Evolutionary conservation across 1,140 invertebrate species (phyloP).

Genomic region (Drosophila melanica): DNA sequence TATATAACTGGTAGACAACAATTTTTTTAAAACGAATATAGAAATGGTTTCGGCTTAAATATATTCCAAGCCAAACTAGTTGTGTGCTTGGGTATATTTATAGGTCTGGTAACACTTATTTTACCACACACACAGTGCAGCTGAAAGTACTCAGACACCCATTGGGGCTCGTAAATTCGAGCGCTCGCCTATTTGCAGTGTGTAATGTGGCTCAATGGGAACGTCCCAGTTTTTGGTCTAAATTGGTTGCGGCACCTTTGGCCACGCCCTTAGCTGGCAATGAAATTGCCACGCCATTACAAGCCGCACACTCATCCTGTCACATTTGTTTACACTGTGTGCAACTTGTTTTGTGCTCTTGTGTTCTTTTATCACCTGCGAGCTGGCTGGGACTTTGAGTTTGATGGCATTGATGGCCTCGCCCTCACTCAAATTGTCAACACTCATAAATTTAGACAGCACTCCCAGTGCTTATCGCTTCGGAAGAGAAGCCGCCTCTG

Average conservation of each 20-base stretch:
- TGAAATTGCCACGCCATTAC: conserved; percentile 38
- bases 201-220: conserved; percentile 2
- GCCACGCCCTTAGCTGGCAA: conserved; percentile 19
- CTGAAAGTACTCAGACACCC: neutral
- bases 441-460: conserved; percentile 58
- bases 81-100: no score
- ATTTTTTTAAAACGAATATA: no score
- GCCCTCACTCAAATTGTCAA: conserved; percentile 50
- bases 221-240: conserved; percentile 1
- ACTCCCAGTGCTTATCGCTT: conserved; percentile 52
- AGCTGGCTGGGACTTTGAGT: conserved; percentile 14
- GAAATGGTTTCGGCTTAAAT: no score
- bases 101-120: neutral
- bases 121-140: neutral
- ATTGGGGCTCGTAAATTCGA: conserved; percentile 9
- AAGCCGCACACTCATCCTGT: conserved; percentile 25
- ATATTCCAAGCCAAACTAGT: no score
- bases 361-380: conserved; percentile 28
- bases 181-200: neutral
- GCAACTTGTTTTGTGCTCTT: conserved; percentile 2
- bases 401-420: conserved; percentile 50
- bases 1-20: no score
- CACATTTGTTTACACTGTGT: conserved; percentile 42
- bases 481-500: neutral
- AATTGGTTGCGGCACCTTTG: conserved; percentile 23